Base-by-base conservation (phyloP, 92 coral and sea anemone genomes). In the Zoanthus solanderi region DNA sequence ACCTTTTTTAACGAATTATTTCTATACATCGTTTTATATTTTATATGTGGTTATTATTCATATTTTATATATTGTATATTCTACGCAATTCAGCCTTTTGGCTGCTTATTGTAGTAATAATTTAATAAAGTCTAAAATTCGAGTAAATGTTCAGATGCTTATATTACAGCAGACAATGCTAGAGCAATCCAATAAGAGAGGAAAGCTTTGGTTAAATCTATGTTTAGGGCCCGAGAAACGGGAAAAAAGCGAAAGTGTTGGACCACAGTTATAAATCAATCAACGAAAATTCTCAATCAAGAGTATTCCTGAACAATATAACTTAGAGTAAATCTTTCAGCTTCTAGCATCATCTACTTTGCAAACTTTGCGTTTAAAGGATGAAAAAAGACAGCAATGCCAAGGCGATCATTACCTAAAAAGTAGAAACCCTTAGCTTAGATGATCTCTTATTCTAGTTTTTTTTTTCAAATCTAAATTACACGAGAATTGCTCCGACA, bases 171-270 rank as follows among this genome's bases (percentile, higher is more conserved):
- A 0, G 87, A 83, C 13, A 67, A 42, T 18, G 76, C 77, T 16
- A 71, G 68, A 13, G 78, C 66, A 11, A n/a, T 68, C n/a, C 87
- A 83, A 83, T 56, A 48, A 73, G 87, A 83, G 44, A 37, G 76
- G 28, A 67, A 66, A 16, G 56, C 68, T 46, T 16, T 83, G 17
- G 76, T 83, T 42, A 63, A 71, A 44, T 30, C 75, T 18, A 69
- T 69, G 46, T 2, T 53, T 18, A 54, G 16, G 28, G 69, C 6
- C 6, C 7, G 30, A 63, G 69, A 63, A 63, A 63, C 4, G 69
- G 69, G 31, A 8, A 63, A n/a, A 13, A 12, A 3, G 28, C 30
- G 7, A 63, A 63, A n/a, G 69, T n/a, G 31, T 16, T 63, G 18
- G 69, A 63, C 31, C 30, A 29, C 69, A 63, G 6, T n/a, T 63